Evolutionary conservation across 2,797 vertebrate species (phyloP), one percentile per base, ranked within the genome.

Genomic region (Bradypodion pumilum): DNA sequence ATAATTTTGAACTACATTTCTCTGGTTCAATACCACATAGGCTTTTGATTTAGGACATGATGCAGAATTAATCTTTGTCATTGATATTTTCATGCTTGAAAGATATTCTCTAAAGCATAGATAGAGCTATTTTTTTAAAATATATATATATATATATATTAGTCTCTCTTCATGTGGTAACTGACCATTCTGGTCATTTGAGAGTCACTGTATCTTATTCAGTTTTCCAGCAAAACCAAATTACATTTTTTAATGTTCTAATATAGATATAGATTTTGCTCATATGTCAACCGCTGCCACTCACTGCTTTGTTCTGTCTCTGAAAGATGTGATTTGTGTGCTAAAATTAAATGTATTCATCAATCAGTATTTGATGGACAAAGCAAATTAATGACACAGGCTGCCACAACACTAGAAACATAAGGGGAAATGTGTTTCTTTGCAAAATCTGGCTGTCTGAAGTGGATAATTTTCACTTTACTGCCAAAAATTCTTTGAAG

Each of bases 351-450:
- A 3, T 2, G 0, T 74, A 69, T 86, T 94, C 42, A 79, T 94
- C 52, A 78, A 88, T 85, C 73, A 89, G 60, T 70, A 86, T 27
- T 70, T 81, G 65, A 77, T 84, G 76, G 35, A 70, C 72, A 85
- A 68, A 86, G 23, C 37, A 74, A 81, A 81, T 82, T 86, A 73
- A 87, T 89, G 92, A 62, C 69, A 52, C 35, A 92, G 89, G 62
- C 74, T 86, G 37, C 52, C 15, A 3, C 46, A 63, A 52, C 4
- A 23, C 74, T 90, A 89, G 40, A 91, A 90, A 89, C 87, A 78
- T 84, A 56, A 29, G 35, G 56, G 62, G 37, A 91, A 86, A 56
- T 83, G 90, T 83, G 23, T 92, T 52, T 52, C 9, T 56, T 87
- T 88, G 25, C 4, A 4, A 70, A 89, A 79, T 84, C 91, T 91